Evolutionary conservation across 2,113 vertebrate genomes (phyloP).

Genomic region (Oostethus manadensis): DNA sequence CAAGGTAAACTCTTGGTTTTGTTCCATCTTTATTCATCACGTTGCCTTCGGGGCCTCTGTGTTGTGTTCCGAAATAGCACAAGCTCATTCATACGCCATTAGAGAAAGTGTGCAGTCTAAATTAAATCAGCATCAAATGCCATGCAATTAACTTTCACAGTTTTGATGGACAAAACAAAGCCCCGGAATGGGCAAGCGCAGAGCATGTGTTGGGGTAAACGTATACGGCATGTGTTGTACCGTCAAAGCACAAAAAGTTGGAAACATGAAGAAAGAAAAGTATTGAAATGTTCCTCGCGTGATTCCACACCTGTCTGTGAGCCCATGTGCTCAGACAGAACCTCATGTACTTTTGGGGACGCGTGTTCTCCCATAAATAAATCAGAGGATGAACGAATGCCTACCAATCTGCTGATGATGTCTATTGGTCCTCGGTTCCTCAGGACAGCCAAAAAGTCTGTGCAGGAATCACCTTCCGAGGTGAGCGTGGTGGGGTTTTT

Average conservation of each 20-base stretch:
- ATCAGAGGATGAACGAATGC: constrained; percentile 7
- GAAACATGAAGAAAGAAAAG: no score
- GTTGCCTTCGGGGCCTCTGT: not conserved
- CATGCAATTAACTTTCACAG: constrained; percentile 12
- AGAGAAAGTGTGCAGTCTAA: constrained; percentile 14
- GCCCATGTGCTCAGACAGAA: constrained; percentile 20
- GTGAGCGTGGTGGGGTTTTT: constrained; percentile 11
- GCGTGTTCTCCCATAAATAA: not conserved
- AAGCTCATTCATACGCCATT: constrained; percentile 38
- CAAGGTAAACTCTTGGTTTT: not conserved
- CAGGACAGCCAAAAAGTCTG: not conserved
- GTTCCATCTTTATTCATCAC: not conserved
- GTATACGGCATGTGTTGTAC: no score
- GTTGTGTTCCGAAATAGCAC: constrained; percentile 8
- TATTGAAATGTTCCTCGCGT: not conserved
- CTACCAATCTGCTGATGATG: constrained; percentile 45
- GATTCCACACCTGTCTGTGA: constrained; percentile 7
- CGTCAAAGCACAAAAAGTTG: no score
- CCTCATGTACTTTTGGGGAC: constrained; percentile 35
- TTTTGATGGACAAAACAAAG: not conserved
- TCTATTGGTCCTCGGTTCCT: constrained; percentile 26
- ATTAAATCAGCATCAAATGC: constrained; percentile 66
- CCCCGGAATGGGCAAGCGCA: not conserved
- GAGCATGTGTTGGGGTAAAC: no score
- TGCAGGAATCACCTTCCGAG: constrained; percentile 13